Base-by-base conservation (phyloP, 1,140 invertebrate genomes). In the Meloidogyne floridensis region DNA sequence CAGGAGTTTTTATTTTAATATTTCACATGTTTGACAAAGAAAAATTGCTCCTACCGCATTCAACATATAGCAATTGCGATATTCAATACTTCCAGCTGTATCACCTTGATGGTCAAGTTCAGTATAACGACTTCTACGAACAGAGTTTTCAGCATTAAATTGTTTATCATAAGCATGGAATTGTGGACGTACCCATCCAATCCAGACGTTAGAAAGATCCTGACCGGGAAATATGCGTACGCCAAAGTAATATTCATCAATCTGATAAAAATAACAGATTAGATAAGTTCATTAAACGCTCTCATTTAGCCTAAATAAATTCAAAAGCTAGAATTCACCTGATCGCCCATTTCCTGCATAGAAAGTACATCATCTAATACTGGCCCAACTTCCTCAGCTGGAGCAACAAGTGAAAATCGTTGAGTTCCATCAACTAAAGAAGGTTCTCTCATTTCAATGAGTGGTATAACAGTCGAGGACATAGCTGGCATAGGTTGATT, bases 161-260 rank as follows among this genome's bases (percentile, higher is more conserved):
- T 71, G 72, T 15, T 82, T 69, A 59, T 84, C 73, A 75, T 87
- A 90, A 75, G 86, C 88, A 73, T 93, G 92, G 90, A 97, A 99
- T 87, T 97, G 95, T 0, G 97, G 96, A 0, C 96, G 98, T 11
- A 99, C 96, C 98, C 97, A 99, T n/a, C 98, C 98, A 4, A 99
- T 94, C 90, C 95, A 99, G 42, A 97, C 94, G 87, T 98, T 95
- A 0, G 94, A 94, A 0, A 97, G 96, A 91, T 99, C 97, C 98
- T 95, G 75, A 15, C 83, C 84, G 5, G 84, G 83, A 65, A 85
- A 84, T 15, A 84, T 85, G 2, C 95, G 90, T 11, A 94, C 91
- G 18, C 95, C 96, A 88, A 97, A 99, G 91, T 96, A 98, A 91
- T 98, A 98, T 91, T 82, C 81, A 32, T 82, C 81, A 47, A 82